Percentiles rank a stretch among this genome's conserved stretches.
phyloP scores from a whole-genome alignment of 2,113 vertebrate genomes.

The Brienomyrus longianalis region DNA sequence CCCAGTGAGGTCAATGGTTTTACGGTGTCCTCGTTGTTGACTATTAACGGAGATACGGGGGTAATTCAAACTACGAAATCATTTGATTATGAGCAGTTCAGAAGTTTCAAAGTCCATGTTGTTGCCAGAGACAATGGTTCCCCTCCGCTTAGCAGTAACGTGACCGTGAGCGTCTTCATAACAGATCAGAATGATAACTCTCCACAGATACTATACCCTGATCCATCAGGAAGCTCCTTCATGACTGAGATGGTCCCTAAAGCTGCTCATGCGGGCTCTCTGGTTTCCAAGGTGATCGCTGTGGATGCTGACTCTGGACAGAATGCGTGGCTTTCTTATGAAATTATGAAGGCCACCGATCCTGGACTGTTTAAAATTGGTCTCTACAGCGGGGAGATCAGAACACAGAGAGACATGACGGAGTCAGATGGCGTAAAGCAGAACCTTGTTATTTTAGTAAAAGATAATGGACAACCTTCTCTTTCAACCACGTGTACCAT shows the following conservation, averaged over 20 bases:
- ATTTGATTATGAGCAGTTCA: slow-evolving; percentile 56
- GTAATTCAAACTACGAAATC: slow-evolving; percentile 47
- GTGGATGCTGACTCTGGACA: slow-evolving; percentile 37
- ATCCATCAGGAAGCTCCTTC: slow-evolving; percentile 33
- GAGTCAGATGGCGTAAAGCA: slow-evolving; percentile 36
- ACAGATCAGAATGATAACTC: slow-evolving; percentile 50
- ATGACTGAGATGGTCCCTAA: slow-evolving; percentile 49
- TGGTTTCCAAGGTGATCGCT: slow-evolving; percentile 51
- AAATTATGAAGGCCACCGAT: slow-evolving; percentile 36
- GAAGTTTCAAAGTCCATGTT: slow-evolving; percentile 40
- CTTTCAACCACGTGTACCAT: slow-evolving; percentile 59
- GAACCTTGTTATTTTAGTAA: slow-evolving; percentile 31
- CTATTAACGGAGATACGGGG: slow-evolving; percentile 52
- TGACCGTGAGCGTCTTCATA: slow-evolving; percentile 44
- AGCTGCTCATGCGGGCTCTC: slow-evolving; percentile 41
- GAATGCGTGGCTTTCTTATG: slow-evolving; percentile 34
- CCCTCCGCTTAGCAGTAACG: slow-evolving; percentile 48
- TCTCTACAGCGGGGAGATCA: slow-evolving; percentile 39
- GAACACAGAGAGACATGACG: slow-evolving; percentile 33
- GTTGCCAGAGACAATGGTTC: slow-evolving; percentile 46
- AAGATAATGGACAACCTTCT: slow-evolving; percentile 45
- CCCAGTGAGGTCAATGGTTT: slow-evolving; percentile 29
- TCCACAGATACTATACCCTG: slow-evolving; percentile 45
- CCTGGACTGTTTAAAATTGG: slow-evolving; percentile 28
- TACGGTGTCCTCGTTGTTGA: slow-evolving; percentile 46